These are phyloP conservation scores for Zapornia atra DNA, from an alignment of 2,113 vertebrate species.

Conservation along the genomic window DNA sequence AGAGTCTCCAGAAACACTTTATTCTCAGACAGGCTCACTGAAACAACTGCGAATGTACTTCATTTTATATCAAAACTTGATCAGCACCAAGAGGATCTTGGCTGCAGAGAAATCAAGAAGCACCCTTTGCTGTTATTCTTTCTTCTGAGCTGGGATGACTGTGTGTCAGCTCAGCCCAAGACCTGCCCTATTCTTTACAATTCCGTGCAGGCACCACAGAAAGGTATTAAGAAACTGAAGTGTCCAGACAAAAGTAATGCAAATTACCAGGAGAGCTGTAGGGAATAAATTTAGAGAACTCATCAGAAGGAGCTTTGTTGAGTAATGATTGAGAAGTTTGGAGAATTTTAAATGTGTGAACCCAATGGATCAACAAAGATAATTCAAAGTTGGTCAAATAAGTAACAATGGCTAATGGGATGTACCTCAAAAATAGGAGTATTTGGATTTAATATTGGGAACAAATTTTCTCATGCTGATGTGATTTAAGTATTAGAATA, in stretches of 20 bases:
- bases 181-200: not conserved
- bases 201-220: not conserved
- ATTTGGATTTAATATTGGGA: not conserved
- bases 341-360: not conserved
- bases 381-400: not conserved
- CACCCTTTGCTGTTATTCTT: not conserved
- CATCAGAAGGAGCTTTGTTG: conserved; percentile 4
- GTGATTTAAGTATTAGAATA: not conserved
- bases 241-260: not conserved
- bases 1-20: not conserved
- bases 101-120: not conserved
- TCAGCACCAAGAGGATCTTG: not conserved
- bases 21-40: not conserved
- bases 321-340: conserved; percentile 26
- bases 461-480: not conserved
- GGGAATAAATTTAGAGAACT: conserved; percentile 11
- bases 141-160: not conserved
- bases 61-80: not conserved
- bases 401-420: not conserved
- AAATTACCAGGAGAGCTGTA: not conserved
- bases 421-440: not conserved
- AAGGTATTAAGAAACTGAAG: not conserved
- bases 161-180: not conserved
- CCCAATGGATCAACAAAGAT: not conserved
- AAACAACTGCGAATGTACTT: not conserved